These are phyloP conservation scores for Diadema setosum DNA, from an alignment of 35 echinoderm and acorn worm species.

Conservation along the genomic window DNA sequence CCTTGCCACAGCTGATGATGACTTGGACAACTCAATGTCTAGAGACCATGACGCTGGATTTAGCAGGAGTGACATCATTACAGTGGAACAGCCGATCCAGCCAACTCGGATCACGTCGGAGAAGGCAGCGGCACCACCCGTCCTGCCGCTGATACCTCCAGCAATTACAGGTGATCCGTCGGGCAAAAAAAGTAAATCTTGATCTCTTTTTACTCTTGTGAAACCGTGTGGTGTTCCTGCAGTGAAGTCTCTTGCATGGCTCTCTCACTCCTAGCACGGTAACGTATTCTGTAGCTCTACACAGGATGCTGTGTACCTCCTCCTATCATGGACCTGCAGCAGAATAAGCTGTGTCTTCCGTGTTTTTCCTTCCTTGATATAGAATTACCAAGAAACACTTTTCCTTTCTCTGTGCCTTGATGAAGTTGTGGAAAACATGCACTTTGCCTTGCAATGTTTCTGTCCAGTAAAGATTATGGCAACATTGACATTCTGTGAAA, in stretches of 20 bases:
- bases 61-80: neutral
- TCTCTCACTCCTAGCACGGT: too few relatives aligned
- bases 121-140: neutral
- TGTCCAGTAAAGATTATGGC: too few relatives aligned
- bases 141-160: neutral
- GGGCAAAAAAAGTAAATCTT: neutral
- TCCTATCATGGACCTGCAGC: too few relatives aligned
- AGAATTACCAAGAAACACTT: too few relatives aligned
- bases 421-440: too few relatives aligned
- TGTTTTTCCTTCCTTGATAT: too few relatives aligned
- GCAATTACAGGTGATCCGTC: constrained; percentile 4
- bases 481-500: too few relatives aligned
- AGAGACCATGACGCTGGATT: neutral
- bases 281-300: too few relatives aligned
- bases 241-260: neutral
- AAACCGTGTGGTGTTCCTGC: neutral
- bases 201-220: neutral
- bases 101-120: neutral
- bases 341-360: too few relatives aligned
- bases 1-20: neutral
- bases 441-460: too few relatives aligned
- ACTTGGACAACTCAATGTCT: neutral
- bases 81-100: neutral
- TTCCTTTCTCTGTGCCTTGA: too few relatives aligned
- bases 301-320: too few relatives aligned